These are phyloP conservation scores for Heteronetta atricapilla DNA, from an alignment of 2,113 vertebrate genomes.

Conservation along the genomic window DNA sequence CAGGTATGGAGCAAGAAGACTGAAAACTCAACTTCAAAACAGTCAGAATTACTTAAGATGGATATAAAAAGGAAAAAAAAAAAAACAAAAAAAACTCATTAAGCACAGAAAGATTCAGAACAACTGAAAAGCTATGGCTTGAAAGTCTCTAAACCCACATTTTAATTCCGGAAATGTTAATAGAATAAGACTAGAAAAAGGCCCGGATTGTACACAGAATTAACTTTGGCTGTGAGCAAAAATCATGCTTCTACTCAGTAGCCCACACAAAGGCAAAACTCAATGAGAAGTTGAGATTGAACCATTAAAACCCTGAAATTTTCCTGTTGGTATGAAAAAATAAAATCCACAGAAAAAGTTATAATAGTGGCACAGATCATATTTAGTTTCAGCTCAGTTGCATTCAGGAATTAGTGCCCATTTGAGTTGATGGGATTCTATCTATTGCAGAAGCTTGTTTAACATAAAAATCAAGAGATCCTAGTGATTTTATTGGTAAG, in stretches of 20 bases:
- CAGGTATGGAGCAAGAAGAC: not conserved
- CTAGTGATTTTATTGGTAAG: not conserved
- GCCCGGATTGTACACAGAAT: not conserved
- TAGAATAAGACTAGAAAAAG: not conserved
- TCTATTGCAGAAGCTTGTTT: not conserved
- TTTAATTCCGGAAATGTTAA: not conserved
- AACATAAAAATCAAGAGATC: not conserved
- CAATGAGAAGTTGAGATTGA: not conserved
- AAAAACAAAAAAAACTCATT: too few relatives aligned
- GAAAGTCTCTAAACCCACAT: not conserved
- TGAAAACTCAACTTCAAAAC: not conserved
- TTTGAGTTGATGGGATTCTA: too few relatives aligned
- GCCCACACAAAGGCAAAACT: not conserved
- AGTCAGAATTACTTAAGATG: not conserved
- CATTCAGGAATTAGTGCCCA: not conserved
- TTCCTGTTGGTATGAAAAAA: not conserved
- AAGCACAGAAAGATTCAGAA: not conserved
- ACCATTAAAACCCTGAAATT: not conserved
- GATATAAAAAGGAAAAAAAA: not conserved
- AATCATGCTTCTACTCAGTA: not conserved
- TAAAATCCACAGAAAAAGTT: not conserved
- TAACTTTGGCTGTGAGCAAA: not conserved
- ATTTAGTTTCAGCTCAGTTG: not conserved
- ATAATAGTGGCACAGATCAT: not conserved
- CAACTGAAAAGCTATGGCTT: not conserved